phyloP scores from a whole-genome alignment of 1,140 invertebrate genomes.

The Phenacoccus solenopsis region DNA sequence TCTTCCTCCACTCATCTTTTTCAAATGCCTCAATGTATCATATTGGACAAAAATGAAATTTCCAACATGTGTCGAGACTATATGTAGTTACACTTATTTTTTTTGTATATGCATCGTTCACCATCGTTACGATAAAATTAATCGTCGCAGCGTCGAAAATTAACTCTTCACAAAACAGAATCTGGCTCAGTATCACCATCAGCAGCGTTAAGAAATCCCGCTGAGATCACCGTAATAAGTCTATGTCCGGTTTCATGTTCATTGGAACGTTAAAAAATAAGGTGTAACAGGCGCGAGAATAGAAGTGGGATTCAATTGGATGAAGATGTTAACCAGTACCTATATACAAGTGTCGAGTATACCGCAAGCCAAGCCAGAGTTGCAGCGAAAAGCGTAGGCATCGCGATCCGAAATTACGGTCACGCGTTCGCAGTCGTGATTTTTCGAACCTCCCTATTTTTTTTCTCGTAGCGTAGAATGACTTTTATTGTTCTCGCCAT shows the following conservation, averaged over 20 bases:
- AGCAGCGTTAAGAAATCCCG: neutral
- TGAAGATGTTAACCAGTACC: neutral
- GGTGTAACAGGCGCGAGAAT: neutral
- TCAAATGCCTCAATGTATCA: too few species aligned
- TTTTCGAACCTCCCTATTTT: neutral
- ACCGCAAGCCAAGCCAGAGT: too few species aligned
- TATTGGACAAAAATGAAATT: too few species aligned
- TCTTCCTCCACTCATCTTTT: too few species aligned
- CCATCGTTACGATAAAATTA: too few species aligned
- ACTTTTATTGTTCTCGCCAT: neutral
- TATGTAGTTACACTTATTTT: too few species aligned
- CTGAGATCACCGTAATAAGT: neutral
- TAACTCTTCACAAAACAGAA: neutral
- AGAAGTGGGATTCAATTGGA: constrained; percentile 1
- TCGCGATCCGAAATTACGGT: neutral
- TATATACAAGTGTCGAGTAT: too few species aligned
- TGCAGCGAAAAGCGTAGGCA: neutral
- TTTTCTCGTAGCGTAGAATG: neutral
- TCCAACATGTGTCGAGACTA: too few species aligned
- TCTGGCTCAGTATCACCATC: neutral
- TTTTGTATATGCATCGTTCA: too few species aligned
- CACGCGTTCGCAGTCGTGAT: neutral
- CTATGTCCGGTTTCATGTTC: constrained; percentile 1
- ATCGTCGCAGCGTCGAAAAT: neutral
- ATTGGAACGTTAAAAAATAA: constrained; percentile 3